Percentiles rank a stretch among this genome's conserved stretches.
These are phyloP conservation scores for Micoletzkya japonica DNA, from an alignment of 2,888 invertebrate species.

Conservation along the genomic window DNA sequence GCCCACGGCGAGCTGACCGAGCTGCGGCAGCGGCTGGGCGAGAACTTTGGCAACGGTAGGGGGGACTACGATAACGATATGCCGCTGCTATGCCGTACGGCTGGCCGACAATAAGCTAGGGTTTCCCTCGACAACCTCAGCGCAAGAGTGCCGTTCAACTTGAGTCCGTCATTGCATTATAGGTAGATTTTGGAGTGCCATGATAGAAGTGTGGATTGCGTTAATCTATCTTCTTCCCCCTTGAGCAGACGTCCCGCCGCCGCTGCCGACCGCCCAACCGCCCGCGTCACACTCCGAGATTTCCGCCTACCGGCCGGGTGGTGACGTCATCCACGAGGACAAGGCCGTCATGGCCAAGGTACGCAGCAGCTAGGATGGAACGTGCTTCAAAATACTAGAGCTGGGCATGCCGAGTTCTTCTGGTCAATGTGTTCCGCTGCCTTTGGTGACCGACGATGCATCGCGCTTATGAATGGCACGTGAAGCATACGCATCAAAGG, in stretches of 20 bases:
- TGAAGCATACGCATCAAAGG: no score
- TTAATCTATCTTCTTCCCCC: conserved; percentile 4
- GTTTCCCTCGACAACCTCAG: neutral
- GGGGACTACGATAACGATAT: no score
- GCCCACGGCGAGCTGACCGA: conserved; percentile 48
- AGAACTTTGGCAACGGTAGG: conserved; percentile 33
- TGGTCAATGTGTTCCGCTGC: no score
- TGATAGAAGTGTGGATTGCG: neutral
- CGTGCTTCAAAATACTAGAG: no score
- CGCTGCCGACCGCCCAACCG: neutral
- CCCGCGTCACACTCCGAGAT: conserved; percentile 3
- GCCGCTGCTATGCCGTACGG: no score
- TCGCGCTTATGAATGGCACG: no score
- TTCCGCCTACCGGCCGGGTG: conserved; percentile 20
- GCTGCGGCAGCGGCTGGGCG: conserved; percentile 40
- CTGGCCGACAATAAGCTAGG: no score
- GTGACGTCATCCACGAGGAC: conserved; percentile 36
- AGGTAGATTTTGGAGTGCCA: neutral
- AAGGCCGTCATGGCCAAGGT: conserved; percentile 50
- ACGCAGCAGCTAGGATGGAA: no score
- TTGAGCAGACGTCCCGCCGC: neutral
- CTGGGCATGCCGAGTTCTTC: no score
- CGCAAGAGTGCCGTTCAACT: neutral
- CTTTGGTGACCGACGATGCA: no score
- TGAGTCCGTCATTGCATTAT: neutral